phyloP scores from a whole-genome alignment of 1,140 invertebrate species.

The Colletes gigas region DNA sequence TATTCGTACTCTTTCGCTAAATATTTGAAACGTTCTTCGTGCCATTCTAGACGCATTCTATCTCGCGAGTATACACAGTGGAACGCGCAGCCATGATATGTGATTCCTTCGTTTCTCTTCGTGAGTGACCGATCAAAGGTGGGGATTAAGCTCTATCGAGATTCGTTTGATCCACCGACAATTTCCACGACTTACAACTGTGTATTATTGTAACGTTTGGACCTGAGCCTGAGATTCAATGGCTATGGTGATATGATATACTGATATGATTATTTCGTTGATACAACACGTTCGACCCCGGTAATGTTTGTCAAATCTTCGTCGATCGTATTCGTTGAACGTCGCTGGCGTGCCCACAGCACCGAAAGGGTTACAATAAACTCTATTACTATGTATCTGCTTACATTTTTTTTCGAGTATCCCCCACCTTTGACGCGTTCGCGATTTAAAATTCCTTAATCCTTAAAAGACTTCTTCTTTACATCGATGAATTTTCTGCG shows the following conservation, averaged over 20 bases:
- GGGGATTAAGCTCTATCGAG: conserved; percentile 15
- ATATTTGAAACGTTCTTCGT: conserved; percentile 57
- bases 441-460: conserved; percentile 13
- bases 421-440: not conserved
- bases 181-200: not conserved
- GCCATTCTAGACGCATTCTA: conserved; percentile 49
- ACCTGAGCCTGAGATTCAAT: conserved; percentile 21
- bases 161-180: too few species aligned
- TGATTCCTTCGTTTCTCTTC: conserved; percentile 51
- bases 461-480: conserved; percentile 18
- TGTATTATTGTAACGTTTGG: not conserved
- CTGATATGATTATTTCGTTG: conserved; percentile 21
- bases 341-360: too few species aligned
- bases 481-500: conserved; percentile 13
- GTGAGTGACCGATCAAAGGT: conserved; percentile 32
- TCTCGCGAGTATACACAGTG: conserved; percentile 37
- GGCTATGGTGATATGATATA: conserved; percentile 7
- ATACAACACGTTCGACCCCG: not conserved
- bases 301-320: not conserved
- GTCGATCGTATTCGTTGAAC: too few species aligned
- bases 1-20: conserved; percentile 47
- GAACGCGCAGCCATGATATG: conserved; percentile 59
- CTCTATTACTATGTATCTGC: not conserved
- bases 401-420: not conserved
- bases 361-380: not conserved